phyloP scores from a whole-genome alignment of 2,113 vertebrate species.

The Zosterops borbonicus region DNA sequence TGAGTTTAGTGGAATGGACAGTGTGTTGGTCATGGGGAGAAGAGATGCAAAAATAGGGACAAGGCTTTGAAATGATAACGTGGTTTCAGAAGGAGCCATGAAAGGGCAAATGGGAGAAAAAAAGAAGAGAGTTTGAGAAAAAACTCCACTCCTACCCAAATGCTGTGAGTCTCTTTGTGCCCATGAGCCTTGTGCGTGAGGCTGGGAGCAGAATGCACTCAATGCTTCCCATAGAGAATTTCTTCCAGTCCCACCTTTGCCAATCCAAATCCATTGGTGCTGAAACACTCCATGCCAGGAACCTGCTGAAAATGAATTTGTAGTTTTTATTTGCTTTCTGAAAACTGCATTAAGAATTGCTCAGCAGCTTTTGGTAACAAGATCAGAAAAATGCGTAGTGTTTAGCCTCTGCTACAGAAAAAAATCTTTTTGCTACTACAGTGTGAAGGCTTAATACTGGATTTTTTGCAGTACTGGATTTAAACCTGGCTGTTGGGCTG shows the following conservation, averaged over 20 bases:
- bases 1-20: background rate
- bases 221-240: fast-evolving
- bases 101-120: background rate
- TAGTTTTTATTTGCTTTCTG: background rate
- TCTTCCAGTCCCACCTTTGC: background rate
- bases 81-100: background rate
- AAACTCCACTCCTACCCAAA: background rate
- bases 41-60: background rate
- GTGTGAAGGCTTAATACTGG: background rate
- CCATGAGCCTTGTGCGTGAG: fast-evolving
- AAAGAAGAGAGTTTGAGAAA: background rate
- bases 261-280: background rate
- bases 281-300: background rate
- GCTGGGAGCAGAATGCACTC: background rate
- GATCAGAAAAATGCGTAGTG: background rate
- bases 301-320: background rate
- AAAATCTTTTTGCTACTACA: background rate
- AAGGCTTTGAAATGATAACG: background rate
- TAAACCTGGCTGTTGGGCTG: background rate
- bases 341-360: background rate
- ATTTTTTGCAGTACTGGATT: background rate
- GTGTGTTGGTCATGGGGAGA: background rate
- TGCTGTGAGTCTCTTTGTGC: fast-evolving
- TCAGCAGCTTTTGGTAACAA: constrained; percentile 2
- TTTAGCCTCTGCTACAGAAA: background rate